phyloP scores from a whole-genome alignment of 2,113 vertebrate species.

The Macroglossus sobrinus region DNA sequence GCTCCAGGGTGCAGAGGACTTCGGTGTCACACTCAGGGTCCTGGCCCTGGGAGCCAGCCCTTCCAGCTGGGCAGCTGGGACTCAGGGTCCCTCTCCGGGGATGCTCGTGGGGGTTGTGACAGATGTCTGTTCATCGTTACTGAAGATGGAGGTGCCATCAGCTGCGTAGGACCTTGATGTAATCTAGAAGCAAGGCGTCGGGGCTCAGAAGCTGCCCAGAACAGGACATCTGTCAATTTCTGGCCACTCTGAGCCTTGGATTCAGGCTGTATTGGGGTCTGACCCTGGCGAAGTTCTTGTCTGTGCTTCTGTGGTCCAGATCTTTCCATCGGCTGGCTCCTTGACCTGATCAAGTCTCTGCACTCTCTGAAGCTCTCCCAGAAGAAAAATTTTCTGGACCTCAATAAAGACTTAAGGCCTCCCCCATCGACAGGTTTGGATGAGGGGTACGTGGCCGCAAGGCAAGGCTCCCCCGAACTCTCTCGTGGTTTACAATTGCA shows the following conservation, averaged over 20 bases:
- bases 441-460: accelerated
- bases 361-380: background rate
- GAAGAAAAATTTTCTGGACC: background rate
- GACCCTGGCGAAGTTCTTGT: background rate
- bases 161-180: background rate
- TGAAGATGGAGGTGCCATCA: background rate
- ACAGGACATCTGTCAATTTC: background rate
- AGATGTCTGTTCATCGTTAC: background rate
- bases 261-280: background rate
- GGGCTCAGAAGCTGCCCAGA: background rate
- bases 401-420: too few species aligned
- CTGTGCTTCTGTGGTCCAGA: background rate
- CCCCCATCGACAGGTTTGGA: accelerated
- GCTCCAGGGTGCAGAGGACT: background rate
- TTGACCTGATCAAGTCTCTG: accelerated
- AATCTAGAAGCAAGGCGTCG: accelerated
- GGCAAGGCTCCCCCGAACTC: accelerated
- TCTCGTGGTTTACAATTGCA: background rate
- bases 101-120: too few species aligned
- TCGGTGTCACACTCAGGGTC: accelerated
- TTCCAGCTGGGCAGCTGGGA: background rate
- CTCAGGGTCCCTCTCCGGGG: accelerated
- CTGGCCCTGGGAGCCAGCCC: too few species aligned
- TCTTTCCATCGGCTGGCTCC: accelerated
- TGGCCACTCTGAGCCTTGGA: background rate